Evolutionary conservation across 1,140 invertebrate species (phyloP).

Genomic region (Eurosta solidaginis): DNA sequence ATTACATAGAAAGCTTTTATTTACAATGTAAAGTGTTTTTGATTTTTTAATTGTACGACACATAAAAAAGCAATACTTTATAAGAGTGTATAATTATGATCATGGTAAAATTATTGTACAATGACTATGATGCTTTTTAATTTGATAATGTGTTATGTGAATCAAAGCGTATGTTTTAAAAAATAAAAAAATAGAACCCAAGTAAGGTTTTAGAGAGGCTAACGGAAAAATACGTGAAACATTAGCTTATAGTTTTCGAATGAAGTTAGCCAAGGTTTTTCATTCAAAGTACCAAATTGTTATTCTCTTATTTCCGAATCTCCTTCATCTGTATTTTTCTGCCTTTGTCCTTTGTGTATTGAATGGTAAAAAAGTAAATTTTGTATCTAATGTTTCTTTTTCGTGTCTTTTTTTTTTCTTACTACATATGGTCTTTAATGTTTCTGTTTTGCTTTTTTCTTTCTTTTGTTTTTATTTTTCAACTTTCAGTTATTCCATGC

Average conservation of each 20-base stretch:
- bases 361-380: constrained; percentile 20
- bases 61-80: not conserved
- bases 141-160: too few species aligned
- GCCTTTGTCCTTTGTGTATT: not conserved
- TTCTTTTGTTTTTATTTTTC: not conserved
- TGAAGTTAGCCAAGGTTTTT: too few species aligned
- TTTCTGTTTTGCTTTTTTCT: not conserved
- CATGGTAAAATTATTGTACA: not conserved
- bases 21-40: not conserved
- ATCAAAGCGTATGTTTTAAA: too few species aligned
- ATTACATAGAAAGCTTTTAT: not conserved
- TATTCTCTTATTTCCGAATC: not conserved
- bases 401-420: not conserved
- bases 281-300: not conserved
- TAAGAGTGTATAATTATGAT: not conserved
- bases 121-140: too few species aligned
- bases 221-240: too few species aligned
- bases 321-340: not conserved
- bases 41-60: not conserved
- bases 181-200: too few species aligned
- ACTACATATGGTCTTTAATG: not conserved
- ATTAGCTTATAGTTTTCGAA: too few species aligned
- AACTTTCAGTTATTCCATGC: constrained; percentile 19
- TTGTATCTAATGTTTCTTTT: not conserved
- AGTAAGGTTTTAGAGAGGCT: too few species aligned